Conservation (phyloP, 1,140 invertebrate species). For the Colletes latitarsis region DNA sequence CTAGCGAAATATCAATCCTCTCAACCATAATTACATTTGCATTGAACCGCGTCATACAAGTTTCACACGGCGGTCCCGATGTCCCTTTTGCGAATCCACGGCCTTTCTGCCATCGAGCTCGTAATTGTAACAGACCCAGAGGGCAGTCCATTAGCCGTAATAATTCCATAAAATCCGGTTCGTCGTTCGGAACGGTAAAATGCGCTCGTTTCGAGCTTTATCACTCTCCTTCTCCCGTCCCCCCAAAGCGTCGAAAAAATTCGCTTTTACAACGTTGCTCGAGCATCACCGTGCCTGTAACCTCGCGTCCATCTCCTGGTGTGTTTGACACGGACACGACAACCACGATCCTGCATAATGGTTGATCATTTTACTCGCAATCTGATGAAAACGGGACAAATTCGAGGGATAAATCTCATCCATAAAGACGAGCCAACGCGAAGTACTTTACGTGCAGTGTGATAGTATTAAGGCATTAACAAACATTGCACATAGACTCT, state of each 20-base stretch:
- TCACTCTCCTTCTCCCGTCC: constrained; percentile 14
- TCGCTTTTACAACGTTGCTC: constrained; percentile 36
- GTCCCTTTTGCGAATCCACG: constrained; percentile 40
- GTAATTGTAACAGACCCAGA: constrained; percentile 61
- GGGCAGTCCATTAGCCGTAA: constrained; percentile 64
- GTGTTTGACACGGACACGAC: constrained; percentile 20
- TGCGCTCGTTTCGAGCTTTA: constrained; percentile 57
- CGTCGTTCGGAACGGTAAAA: constrained; percentile 40
- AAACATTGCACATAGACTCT: no score
- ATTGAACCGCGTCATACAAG: constrained; percentile 31
- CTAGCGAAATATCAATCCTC: constrained; percentile 38
- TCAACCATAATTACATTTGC: constrained; percentile 43
- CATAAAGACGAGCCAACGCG: no score
- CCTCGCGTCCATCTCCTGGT: constrained; percentile 37
- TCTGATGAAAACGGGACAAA: background rate
- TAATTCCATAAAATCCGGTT: constrained; percentile 64
- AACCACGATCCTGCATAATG: constrained; percentile 14
- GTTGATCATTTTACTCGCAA: background rate
- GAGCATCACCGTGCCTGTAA: constrained; percentile 1
- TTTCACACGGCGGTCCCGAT: constrained; percentile 20
- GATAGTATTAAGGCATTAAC: no score
- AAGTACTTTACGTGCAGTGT: no score
- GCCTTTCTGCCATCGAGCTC: constrained; percentile 53
- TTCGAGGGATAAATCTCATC: background rate
- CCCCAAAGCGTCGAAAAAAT: constrained; percentile 52